Evolutionary conservation across 2,797 vertebrate species (phyloP), one percentile per base, ranked within the genome.

Genomic region (Falco peregrinus): DNA sequence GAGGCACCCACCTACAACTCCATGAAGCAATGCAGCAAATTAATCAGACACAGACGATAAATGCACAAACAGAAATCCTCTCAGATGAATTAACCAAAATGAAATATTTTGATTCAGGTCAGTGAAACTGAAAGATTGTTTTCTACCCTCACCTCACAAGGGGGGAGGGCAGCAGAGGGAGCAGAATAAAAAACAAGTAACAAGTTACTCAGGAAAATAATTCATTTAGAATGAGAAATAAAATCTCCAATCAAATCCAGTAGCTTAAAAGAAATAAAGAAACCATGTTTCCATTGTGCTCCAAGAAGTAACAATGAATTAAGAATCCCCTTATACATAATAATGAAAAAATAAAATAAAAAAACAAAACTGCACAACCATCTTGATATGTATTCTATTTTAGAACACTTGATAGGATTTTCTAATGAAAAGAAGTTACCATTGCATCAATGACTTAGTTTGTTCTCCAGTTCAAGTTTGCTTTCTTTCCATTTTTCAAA

Each of bases 331-430:
- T 54, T 47, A 45, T 2, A 87, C 2, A 41, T 54, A 54, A 51
- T 18, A 39, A 59, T 54, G 4, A 47, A 70, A 48, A 13, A 2
- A 18, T 18, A 12, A 20, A 15, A 43, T 19, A 0, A 3, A 10
- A 19, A 16, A 6, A 0, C 2, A 0, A 13, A 17, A 6, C 1
- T 11, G 10, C 13, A 25, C 12, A 50, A 70, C 3, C 24, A 14
- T 67, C 28, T 54, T 53, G 3, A 2, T 45, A 60, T 5, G 6
- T 48, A 53, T 25, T 61, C 16, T 33, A 70, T 25, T 60, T 71
- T 4, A 51, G 15, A 64, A 7, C 17, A 59, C 28, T 26, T 48
- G 35, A 56, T 6, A 65, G 8, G 11, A 25, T 67, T 80, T 74
- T 20, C 35, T 67, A 68, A 60, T 14, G 8, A 68, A 69, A 75